A percentile compares a stretch with the other conserved stretches of the same genome.
These are phyloP conservation scores for Arctocebus calabarensis DNA, from an alignment of 2,797 vertebrate species.

Conservation along the genomic window DNA sequence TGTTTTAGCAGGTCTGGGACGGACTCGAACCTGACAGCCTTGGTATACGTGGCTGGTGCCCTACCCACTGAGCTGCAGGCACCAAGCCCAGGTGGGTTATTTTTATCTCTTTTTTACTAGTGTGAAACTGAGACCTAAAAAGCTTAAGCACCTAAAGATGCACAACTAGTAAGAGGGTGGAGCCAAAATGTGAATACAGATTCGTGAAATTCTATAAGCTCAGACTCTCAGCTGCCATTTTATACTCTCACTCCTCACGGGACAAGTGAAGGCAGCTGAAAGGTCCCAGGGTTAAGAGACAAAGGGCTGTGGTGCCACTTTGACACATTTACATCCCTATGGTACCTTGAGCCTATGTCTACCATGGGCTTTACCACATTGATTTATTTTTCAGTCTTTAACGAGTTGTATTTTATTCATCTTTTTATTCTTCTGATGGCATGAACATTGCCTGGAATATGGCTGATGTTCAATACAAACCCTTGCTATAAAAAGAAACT, in stretches of 20 bases:
- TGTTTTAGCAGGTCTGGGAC: too few relatives aligned
- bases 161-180: background rate
- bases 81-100: background rate
- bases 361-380: background rate
- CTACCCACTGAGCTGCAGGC: too few relatives aligned
- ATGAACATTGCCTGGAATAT: background rate
- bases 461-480: background rate
- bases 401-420: background rate
- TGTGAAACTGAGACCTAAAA: background rate
- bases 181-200: background rate
- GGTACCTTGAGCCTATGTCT: background rate
- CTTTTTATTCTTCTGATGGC: background rate
- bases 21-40: too few relatives aligned
- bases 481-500: background rate
- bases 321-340: background rate
- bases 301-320: background rate
- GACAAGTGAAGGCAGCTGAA: background rate
- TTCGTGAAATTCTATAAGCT: background rate
- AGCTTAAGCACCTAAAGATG: background rate
- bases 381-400: background rate
- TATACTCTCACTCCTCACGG: background rate
- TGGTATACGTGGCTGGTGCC: too few relatives aligned
- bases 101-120: background rate
- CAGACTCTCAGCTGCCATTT: background rate
- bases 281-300: background rate